Evolutionary conservation across 1,140 invertebrate species (phyloP), one percentile per base, ranked within the genome.

Genomic region (Agrilus planipennis): DNA sequence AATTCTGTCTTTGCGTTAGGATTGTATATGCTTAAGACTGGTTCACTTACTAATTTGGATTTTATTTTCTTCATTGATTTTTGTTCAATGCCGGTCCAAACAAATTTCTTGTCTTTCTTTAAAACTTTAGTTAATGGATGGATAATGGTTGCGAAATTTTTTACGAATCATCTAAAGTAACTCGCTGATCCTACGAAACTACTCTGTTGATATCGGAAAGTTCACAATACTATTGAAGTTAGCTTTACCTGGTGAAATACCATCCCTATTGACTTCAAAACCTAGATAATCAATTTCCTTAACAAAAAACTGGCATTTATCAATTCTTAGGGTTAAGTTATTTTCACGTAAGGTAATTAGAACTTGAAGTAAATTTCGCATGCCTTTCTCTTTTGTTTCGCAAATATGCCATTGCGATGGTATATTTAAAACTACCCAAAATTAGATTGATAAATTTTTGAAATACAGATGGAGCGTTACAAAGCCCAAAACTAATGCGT

Each of bases 401-500:
- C 22, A 57, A 32, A 34, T 58, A 58, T 19, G 46, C 49, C 12
- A 53, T 20, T 4, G 45, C 48, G 12, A 43, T 34, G 10, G 42
- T 34, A 17, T 42, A 48, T 12, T 42, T 32, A 7, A 37, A 20
- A 2, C 39, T 23, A 7, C 51, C 50, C 14, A 21, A 19, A 15
- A 20, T 15, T 14, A 22, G 7, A 16, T 29, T 28, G 12, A 39
- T 2, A 16, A 39, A 11, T 30, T 28, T n/a, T 15, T 40, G n/a
- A 31, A 40, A 40, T 16, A 22, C 17, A n/a, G 20, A 11, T n/a
- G 38, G 25, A 7, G 28, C 28, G 18, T 40, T 40, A 18, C 27
- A 30, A 3, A 40, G n/a, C 16, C 38, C 38, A 47, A 68, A 70
- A 12, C 63, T 66, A 42, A 68, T 51, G 34, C 53, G 45, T 0